Evolutionary conservation across 30 jellyfish, hydroid and myxozoan species (phyloP).

Genomic region (Chrysaora quinquecirrha): DNA sequence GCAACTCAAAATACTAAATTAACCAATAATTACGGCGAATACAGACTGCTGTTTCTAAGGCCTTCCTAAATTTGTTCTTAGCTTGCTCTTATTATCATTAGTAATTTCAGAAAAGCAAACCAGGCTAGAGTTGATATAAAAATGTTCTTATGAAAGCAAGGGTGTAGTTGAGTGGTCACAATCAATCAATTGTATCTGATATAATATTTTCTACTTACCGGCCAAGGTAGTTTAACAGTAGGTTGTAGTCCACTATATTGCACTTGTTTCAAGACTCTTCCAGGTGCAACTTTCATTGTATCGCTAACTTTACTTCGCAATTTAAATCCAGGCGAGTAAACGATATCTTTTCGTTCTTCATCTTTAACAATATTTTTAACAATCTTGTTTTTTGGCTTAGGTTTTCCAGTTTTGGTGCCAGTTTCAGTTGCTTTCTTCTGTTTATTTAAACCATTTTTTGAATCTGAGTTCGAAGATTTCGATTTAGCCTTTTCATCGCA

Average conservation of each 20-base stretch:
- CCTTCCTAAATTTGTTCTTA: too few relatives aligned
- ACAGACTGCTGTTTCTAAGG: too few relatives aligned
- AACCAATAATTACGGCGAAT: too few relatives aligned
- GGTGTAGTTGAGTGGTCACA: too few relatives aligned
- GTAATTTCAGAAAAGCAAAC: too few relatives aligned
- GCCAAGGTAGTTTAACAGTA: conserved; percentile 90
- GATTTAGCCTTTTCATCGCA: not conserved
- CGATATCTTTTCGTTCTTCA: conserved; percentile 35
- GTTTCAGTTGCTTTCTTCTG: not conserved
- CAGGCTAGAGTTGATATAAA: too few relatives aligned
- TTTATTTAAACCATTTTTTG: conserved; percentile 1
- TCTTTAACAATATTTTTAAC: not conserved
- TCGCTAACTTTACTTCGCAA: conserved; percentile 75
- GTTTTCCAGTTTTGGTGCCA: too few relatives aligned
- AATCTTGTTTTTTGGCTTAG: conserved; percentile 16
- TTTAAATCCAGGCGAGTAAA: conserved; percentile 79
- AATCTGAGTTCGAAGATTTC: not conserved
- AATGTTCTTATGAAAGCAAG: too few relatives aligned
- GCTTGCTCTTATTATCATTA: too few relatives aligned
- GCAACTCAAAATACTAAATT: too few relatives aligned
- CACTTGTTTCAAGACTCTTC: conserved; percentile 58
- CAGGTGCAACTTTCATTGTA: conserved; percentile 35
- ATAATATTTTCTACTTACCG: too few relatives aligned
- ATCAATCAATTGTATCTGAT: too few relatives aligned
- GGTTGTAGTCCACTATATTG: conserved; percentile 79